phyloP scores from a whole-genome alignment of 2,797 vertebrate species.

The Etheostoma perlongum region DNA sequence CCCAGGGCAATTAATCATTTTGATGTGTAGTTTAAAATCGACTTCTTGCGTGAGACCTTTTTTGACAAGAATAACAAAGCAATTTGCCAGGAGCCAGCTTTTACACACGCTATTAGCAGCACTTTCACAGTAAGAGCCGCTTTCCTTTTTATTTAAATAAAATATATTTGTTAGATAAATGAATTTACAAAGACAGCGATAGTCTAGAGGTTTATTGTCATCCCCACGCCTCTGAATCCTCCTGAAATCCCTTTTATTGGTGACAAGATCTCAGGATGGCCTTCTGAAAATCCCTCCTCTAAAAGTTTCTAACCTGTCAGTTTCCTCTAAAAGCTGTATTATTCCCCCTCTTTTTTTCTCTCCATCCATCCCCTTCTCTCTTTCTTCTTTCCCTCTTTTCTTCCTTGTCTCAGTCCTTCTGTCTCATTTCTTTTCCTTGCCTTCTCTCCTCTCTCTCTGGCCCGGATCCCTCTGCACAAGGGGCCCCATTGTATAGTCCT shows the following conservation, averaged over 20 bases:
- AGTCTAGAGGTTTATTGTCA: constrained; percentile 71
- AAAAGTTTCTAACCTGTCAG: constrained; percentile 86
- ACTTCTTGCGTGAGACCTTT: constrained; percentile 90
- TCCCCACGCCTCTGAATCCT: constrained; percentile 76
- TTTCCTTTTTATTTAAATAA: constrained; percentile 56
- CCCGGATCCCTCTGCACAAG: constrained; percentile 94
- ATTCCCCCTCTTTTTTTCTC: constrained; percentile 62
- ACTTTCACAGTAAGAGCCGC: constrained; percentile 87
- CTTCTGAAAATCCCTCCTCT: constrained; percentile 80
- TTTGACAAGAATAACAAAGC: constrained; percentile 99
- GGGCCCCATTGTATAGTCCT: constrained; percentile 95
- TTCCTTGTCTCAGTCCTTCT: constrained; percentile 73
- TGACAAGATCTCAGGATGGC: constrained; percentile 84
- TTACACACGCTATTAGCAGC: constrained; percentile 94
- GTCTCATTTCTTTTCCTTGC: constrained; percentile 74
- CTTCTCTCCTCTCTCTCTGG: constrained; percentile 79
- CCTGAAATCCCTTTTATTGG: constrained; percentile 82
- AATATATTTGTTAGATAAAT: constrained; percentile 75
- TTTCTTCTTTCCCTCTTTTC: constrained; percentile 69
- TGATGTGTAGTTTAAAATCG: constrained; percentile 97
- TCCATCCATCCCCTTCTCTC: constrained; percentile 65
- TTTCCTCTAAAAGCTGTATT: constrained; percentile 81
- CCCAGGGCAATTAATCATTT: constrained; percentile 98
- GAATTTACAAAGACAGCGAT: constrained; percentile 82
- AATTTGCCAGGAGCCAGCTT: constrained; percentile 97